Evolutionary conservation across 1,140 invertebrate species (phyloP), one percentile per base, ranked within the genome.

Genomic region (Macrotrachela quadricornifera): DNA sequence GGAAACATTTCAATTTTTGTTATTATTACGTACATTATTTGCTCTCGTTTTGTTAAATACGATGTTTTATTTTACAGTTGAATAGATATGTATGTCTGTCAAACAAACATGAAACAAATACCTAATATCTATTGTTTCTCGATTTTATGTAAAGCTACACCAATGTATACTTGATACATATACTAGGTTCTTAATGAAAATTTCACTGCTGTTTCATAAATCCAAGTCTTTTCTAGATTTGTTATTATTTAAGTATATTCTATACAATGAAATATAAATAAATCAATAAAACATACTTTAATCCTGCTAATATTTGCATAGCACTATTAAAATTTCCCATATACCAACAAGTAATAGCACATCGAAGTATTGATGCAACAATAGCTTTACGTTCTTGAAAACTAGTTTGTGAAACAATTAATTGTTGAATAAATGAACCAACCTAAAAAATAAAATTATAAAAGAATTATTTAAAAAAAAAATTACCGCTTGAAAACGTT

Each of bases 251-350:
- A 30, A 41, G 12, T 18, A 41, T 13, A 44, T 8, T 21, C 14
- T 39, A 39, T 9, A 39, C 8, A 9, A 39, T 9, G 12, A 39
- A 39, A 39, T 39, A 39, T 12, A 39, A 14, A 36, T n/a, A 51
- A 44, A 45, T 30, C 40, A 4, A 8, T 1, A 15, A 14, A 15
- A 77, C 78, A 78, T 73, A 90, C 85, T 85, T 90, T 59, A 94
- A 76, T 54, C 85, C 87, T 57, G 84, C 85, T 18, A 92, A 77
- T 61, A 94, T 85, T 74, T 92, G 86, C 76, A 88, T 84, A 43
- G 85, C 83, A 50, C 82, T 83, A 74, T 92, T 91, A 74, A 94
- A 92, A 70, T 92, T 91, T 41, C 85, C 86, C 58, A 84, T 79
- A 51, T 87, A 87, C 83, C 84, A 92, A 68, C 83, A 88, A 50